A percentile compares a stretch with the other conserved stretches of the same genome.
These are phyloP conservation scores for Palythoa grandis DNA, from an alignment of 92 coral and sea anemone species.

Conservation along the genomic window DNA sequence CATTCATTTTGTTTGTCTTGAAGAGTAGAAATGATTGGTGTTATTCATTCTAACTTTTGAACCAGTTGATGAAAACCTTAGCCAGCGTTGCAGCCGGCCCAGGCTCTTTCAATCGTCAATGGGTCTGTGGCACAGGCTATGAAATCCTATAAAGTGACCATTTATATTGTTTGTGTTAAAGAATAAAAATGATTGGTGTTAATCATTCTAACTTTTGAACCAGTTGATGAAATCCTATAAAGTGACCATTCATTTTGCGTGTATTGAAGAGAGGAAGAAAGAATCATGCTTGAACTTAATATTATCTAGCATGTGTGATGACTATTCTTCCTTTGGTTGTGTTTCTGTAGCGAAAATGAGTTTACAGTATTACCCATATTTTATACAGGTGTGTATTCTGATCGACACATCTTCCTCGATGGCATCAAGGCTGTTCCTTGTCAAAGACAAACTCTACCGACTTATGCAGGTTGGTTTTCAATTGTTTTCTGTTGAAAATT, in stretches of 20 bases:
- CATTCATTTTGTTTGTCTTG: too few relatives aligned
- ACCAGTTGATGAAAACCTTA: too few relatives aligned
- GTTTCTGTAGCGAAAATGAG: too few relatives aligned
- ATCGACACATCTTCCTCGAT: constrained; percentile 99
- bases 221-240: not conserved
- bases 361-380: not conserved
- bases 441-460: constrained; percentile 94
- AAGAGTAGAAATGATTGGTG: too few relatives aligned
- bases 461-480: constrained; percentile 85
- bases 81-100: too few relatives aligned
- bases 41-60: too few relatives aligned
- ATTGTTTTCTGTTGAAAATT: not conserved
- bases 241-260: not conserved
- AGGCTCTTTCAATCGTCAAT: too few relatives aligned
- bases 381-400: constrained; percentile 72
- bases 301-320: not conserved
- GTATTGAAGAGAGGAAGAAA: too few relatives aligned
- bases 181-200: not conserved
- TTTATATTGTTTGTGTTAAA: too few relatives aligned
- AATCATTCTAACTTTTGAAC: not conserved
- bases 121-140: too few relatives aligned
- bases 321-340: not conserved
- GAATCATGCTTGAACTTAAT: too few relatives aligned
- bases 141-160: too few relatives aligned
- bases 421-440: constrained; percentile 95